A percentile compares a stretch with the other conserved stretches of the same genome.
Evolutionary conservation across 1,140 invertebrate genomes (phyloP).

Genomic region (Cyrtorhinus lividipennis): DNA sequence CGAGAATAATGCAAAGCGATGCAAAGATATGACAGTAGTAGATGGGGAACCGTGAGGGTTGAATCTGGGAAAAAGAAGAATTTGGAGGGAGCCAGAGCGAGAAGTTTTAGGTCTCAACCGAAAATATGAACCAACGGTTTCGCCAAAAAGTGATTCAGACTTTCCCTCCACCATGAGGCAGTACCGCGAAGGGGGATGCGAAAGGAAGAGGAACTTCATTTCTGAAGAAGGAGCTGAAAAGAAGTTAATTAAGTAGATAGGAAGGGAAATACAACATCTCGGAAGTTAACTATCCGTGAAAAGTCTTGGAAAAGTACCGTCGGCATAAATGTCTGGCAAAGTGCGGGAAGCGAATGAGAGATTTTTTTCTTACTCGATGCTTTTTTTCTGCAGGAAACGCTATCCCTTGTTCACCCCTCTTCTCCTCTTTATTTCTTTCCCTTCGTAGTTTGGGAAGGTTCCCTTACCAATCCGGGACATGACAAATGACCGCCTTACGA

Average conservation of each 20-base stretch:
- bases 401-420: not conserved
- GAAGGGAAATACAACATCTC: not conserved
- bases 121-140: not conserved
- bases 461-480: slow-evolving; percentile 1
- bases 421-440: not conserved
- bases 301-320: not conserved
- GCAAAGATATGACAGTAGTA: not conserved
- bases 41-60: not conserved
- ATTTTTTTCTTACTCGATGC: not conserved
- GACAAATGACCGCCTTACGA: slow-evolving; percentile 15
- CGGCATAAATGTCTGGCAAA: slow-evolving; percentile 1
- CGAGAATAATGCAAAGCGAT: not conserved
- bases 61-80: too few relatives aligned
- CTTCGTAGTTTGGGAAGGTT: slow-evolving; percentile 4
- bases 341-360: not conserved
- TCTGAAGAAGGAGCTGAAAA: not conserved
- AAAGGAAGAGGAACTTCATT: not conserved
- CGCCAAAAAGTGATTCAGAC: not conserved
- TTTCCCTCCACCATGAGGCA: not conserved
- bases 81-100: too few relatives aligned
- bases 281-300: not conserved
- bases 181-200: not conserved
- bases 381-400: not conserved
- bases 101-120: too few relatives aligned
- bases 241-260: slow-evolving; percentile 5